A percentile compares a stretch with the other conserved stretches of the same genome.
Evolutionary conservation across 2,113 vertebrate species (phyloP).

Genomic region (Rousettus leschenaultii): DNA sequence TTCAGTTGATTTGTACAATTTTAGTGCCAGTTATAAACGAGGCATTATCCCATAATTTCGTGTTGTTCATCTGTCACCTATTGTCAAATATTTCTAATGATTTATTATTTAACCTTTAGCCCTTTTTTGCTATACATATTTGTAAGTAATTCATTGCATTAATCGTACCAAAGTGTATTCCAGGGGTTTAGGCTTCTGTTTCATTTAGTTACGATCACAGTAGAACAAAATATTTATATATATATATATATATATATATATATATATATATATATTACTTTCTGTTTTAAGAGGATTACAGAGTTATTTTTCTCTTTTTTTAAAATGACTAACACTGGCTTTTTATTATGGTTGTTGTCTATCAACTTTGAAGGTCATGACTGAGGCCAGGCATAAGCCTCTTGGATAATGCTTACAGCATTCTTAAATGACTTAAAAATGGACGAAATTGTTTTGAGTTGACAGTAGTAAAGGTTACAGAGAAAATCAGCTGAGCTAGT

Average conservation of each 20-base stretch:
- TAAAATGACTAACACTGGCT: slow-evolving; percentile 67
- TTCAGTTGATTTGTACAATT: not conserved
- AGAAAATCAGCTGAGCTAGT: slow-evolving; percentile 77
- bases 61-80: not conserved
- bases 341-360: slow-evolving; percentile 52
- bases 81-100: not conserved
- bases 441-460: slow-evolving; percentile 81
- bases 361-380: slow-evolving; percentile 80
- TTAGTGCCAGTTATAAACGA: not conserved
- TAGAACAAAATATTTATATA: not conserved
- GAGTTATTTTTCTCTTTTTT: slow-evolving; percentile 66
- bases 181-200: not conserved
- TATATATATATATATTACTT: slow-evolving; percentile 31
- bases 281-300: slow-evolving; percentile 59
- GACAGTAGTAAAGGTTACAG: slow-evolving; percentile 80
- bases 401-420: slow-evolving; percentile 79
- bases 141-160: not conserved
- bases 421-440: slow-evolving; percentile 83
- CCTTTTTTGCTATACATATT: not conserved
- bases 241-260: too few species aligned
- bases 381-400: slow-evolving; percentile 75
- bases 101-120: not conserved
- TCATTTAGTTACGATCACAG: not conserved
- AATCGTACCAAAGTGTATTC: not conserved
- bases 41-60: not conserved